phyloP scores from a whole-genome alignment of 2,888 invertebrate genomes.

The Drosophila pseudotalamancana region DNA sequence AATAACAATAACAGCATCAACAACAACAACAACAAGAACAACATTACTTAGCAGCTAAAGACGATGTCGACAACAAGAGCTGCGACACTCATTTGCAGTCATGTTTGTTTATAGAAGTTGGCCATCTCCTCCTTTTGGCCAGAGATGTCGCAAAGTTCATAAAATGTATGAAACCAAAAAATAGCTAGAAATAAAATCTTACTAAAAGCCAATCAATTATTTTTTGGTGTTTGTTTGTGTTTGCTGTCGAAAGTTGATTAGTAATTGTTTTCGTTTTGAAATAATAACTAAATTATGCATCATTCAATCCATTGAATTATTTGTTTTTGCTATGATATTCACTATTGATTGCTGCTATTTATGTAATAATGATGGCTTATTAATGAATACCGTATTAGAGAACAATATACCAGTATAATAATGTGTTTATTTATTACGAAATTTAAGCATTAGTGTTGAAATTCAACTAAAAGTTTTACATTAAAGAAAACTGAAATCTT shows the following conservation, averaged over 20 bases:
- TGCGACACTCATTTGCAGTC: constrained; percentile 72
- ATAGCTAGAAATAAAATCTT: background rate
- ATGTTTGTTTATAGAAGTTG: constrained; percentile 57
- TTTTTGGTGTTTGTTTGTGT: background rate
- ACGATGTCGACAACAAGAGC: constrained; percentile 34
- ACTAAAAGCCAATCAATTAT: too few species aligned
- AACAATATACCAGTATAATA: too few species aligned
- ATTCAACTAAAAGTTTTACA: too few species aligned
- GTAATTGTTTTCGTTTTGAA: background rate
- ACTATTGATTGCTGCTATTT: too few species aligned
- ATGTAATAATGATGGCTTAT: too few species aligned
- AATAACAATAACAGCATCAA: constrained; percentile 2
- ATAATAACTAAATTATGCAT: too few species aligned
- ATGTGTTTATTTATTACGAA: too few species aligned
- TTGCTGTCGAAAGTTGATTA: background rate
- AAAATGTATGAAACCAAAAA: constrained; percentile 3
- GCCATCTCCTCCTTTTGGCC: constrained; percentile 1
- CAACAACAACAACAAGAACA: constrained; percentile 11
- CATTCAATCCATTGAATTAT: too few species aligned
- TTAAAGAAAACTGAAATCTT: too few species aligned
- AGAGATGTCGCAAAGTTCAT: constrained; percentile 23
- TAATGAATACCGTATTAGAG: too few species aligned
- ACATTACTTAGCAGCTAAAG: constrained; percentile 14
- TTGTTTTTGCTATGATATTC: too few species aligned
- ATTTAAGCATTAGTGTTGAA: too few species aligned